Percentiles rank a stretch among this genome's conserved stretches.
phyloP scores from a whole-genome alignment of 2,797 vertebrate genomes.

The Schizopygopsis malacanthus region DNA sequence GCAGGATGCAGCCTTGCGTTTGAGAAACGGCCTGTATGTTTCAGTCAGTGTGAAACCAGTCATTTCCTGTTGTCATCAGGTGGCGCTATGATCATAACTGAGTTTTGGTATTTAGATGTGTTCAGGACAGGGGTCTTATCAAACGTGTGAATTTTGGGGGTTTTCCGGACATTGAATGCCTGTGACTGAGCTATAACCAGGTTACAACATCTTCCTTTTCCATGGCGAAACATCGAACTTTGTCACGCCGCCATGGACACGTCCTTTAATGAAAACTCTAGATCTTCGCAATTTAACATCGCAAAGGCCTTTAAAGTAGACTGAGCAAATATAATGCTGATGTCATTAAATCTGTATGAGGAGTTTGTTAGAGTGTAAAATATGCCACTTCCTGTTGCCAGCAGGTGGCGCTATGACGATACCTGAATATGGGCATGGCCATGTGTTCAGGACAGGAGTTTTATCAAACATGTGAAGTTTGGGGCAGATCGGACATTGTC shows the following conservation, averaged over 20 bases:
- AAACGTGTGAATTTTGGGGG: too few relatives aligned
- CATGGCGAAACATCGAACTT: not conserved
- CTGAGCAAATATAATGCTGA: not conserved
- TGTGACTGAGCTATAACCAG: too few relatives aligned
- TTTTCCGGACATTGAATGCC: too few relatives aligned
- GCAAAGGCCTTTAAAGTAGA: too few relatives aligned
- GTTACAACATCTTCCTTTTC: not conserved
- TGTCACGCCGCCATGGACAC: not conserved
- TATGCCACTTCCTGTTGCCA: not conserved
- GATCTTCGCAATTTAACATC: not conserved
- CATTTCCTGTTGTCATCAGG: too few relatives aligned
- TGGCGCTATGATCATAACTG: too few relatives aligned
- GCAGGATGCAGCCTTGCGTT: too few relatives aligned
- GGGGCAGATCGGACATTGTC: not conserved
- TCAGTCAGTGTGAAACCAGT: too few relatives aligned
- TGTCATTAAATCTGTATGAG: not conserved
- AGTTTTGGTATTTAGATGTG: too few relatives aligned
- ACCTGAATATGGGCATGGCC: not conserved
- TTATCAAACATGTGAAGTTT: not conserved
- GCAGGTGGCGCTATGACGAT: not conserved
- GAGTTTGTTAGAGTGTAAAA: not conserved
- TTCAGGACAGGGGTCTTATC: too few relatives aligned
- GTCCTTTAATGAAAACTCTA: not conserved
- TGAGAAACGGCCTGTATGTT: too few relatives aligned
- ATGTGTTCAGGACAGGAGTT: not conserved